A percentile compares a stretch with the other conserved stretches of the same genome.
These are phyloP conservation scores for Molothrus aeneus DNA, from an alignment of 2,797 vertebrate species.

Conservation along the genomic window DNA sequence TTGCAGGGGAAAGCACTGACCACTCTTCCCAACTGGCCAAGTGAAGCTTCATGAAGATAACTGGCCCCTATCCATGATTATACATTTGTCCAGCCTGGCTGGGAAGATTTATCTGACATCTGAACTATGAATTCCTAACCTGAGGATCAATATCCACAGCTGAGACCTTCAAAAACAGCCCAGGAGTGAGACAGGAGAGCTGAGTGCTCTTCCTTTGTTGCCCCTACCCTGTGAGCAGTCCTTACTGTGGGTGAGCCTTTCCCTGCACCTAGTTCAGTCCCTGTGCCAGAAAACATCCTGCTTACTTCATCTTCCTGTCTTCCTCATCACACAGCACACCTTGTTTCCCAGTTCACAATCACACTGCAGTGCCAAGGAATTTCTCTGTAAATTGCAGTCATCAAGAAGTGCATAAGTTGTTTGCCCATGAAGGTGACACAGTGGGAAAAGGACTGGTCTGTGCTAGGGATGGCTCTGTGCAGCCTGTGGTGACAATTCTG, in stretches of 20 bases:
- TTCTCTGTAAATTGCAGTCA: background rate
- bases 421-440: background rate
- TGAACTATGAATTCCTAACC: background rate
- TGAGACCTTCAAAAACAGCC: background rate
- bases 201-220: background rate
- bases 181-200: background rate
- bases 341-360: background rate
- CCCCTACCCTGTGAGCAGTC: background rate
- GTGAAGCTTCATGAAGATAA: background rate
- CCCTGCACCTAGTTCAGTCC: background rate
- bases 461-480: background rate
- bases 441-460: background rate
- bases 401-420: background rate
- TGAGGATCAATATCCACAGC: background rate
- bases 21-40: background rate
- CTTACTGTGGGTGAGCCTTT: accelerated
- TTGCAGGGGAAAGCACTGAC: background rate
- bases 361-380: background rate
- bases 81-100: background rate
- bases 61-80: background rate
- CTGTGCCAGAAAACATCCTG: background rate
- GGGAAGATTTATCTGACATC: background rate
- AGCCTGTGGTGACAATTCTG: background rate
- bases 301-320: background rate
- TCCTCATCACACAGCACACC: background rate